A percentile compares a stretch with the other conserved stretches of the same genome.
Evolutionary conservation across 2,888 invertebrate species (phyloP).

Genomic region (Phaonia tiefii): DNA sequence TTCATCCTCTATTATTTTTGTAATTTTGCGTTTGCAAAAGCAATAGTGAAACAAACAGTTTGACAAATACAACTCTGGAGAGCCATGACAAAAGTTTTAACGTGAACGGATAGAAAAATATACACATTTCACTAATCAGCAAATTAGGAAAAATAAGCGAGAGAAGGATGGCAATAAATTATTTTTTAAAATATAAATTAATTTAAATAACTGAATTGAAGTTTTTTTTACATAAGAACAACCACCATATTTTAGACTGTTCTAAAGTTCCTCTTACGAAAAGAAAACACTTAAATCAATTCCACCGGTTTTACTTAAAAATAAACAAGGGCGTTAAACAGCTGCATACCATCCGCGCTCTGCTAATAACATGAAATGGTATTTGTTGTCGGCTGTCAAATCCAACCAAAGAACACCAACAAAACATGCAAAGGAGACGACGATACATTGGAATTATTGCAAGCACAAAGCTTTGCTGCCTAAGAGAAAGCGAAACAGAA

Average conservation of each 20-base stretch:
- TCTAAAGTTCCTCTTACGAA: too few species aligned
- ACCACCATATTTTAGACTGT: too few species aligned
- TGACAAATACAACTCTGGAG: conserved; percentile 39
- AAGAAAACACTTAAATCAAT: conserved; percentile 27
- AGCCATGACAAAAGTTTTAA: conserved; percentile 14
- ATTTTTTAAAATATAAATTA: too few species aligned
- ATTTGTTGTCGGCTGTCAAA: conserved; percentile 39
- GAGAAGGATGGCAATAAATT: conserved; percentile 17
- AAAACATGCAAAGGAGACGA: conserved; percentile 46
- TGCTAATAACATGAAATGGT: conserved; percentile 13
- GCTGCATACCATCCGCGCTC: conserved; percentile 19
- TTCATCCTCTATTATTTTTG: too few species aligned
- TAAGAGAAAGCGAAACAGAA: conserved; percentile 57
- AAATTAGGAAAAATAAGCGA: conserved; percentile 9
- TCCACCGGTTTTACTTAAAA: conserved; percentile 43
- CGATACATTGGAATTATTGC: conserved; percentile 38
- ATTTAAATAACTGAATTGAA: too few species aligned
- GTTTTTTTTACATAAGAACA: too few species aligned
- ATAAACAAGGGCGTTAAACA: conserved; percentile 63
- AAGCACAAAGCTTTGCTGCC: conserved; percentile 34
- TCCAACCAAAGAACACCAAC: conserved; percentile 8
- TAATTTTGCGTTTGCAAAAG: too few species aligned
- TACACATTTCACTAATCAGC: neutral
- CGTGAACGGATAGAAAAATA: conserved; percentile 34
- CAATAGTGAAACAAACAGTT: conserved; percentile 5